These are phyloP conservation scores for Micoletzkya japonica DNA, from an alignment of 2,888 invertebrate species.

Conservation along the genomic window DNA sequence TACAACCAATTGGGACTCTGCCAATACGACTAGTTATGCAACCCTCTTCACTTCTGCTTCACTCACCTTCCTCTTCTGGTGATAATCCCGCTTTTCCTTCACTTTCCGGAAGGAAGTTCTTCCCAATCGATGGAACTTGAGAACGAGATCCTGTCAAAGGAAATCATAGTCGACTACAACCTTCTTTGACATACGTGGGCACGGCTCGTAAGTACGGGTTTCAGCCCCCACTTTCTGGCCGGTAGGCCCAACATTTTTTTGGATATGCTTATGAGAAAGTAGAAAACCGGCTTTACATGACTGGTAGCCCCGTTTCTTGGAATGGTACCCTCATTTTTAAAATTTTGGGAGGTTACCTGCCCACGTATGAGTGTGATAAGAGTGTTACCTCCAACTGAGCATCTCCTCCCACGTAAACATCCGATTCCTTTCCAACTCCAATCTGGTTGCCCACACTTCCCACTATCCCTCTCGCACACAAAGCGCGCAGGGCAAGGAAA, in stretches of 20 bases:
- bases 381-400: conserved; percentile 50
- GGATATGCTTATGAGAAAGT: too few relatives aligned
- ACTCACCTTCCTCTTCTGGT: conserved; percentile 77
- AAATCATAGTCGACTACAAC: conserved; percentile 72
- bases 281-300: too few relatives aligned
- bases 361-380: too few relatives aligned
- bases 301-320: too few relatives aligned
- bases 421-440: conserved; percentile 95
- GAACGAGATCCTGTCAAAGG: conserved; percentile 79
- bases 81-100: conserved; percentile 94
- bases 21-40: neutral
- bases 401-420: conserved; percentile 61
- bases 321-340: too few relatives aligned
- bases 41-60: neutral
- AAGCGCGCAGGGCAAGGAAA: conserved; percentile 84
- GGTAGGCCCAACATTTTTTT: too few relatives aligned
- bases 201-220: too few relatives aligned
- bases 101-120: conserved; percentile 93
- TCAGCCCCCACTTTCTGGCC: too few relatives aligned
- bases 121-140: conserved; percentile 83
- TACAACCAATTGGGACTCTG: conserved; percentile 85
- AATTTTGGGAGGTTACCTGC: too few relatives aligned
- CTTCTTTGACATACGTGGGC: neutral
- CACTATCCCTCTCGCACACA: conserved; percentile 63
- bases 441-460: conserved; percentile 93